These are phyloP conservation scores for Oppia nitens DNA, from an alignment of 1,140 invertebrate genomes.

Conservation along the genomic window DNA sequence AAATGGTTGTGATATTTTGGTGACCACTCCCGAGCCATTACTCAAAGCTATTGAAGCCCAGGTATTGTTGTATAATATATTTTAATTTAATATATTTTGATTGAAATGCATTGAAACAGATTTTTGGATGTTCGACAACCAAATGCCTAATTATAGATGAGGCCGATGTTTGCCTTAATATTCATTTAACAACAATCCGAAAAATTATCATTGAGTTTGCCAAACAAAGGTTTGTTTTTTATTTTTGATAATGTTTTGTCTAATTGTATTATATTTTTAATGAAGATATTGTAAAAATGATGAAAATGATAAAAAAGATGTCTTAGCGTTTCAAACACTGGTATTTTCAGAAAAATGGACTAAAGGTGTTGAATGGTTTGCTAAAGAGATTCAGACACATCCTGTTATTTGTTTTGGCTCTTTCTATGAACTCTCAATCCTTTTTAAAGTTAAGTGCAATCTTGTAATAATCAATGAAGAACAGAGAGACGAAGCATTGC, in stretches of 20 bases:
- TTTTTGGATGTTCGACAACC: neutral
- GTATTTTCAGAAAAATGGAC: neutral
- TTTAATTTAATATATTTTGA: neutral
- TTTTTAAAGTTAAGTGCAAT: neutral
- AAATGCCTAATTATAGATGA: neutral
- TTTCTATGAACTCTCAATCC: neutral
- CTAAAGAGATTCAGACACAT: neutral
- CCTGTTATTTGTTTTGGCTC: neutral
- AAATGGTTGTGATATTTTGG: conserved; percentile 1
- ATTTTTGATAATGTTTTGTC: too few relatives aligned
- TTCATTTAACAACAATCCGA: neutral
- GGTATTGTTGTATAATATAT: neutral
- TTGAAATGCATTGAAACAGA: neutral
- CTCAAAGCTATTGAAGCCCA: neutral
- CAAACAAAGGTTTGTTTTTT: neutral
- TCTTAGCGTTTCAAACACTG: neutral
- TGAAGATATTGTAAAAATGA: too few relatives aligned
- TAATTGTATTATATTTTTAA: too few relatives aligned
- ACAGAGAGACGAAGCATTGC: neutral
- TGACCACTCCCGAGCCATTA: conserved; percentile 1
- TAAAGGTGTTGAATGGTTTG: neutral
- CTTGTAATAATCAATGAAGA: neutral
- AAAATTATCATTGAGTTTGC: neutral
- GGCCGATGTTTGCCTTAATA: neutral
- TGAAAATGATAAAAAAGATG: too few relatives aligned